These are phyloP conservation scores for Cynodonichthys magdalenae DNA, from an alignment of 2,797 vertebrate genomes.

Conservation along the genomic window DNA sequence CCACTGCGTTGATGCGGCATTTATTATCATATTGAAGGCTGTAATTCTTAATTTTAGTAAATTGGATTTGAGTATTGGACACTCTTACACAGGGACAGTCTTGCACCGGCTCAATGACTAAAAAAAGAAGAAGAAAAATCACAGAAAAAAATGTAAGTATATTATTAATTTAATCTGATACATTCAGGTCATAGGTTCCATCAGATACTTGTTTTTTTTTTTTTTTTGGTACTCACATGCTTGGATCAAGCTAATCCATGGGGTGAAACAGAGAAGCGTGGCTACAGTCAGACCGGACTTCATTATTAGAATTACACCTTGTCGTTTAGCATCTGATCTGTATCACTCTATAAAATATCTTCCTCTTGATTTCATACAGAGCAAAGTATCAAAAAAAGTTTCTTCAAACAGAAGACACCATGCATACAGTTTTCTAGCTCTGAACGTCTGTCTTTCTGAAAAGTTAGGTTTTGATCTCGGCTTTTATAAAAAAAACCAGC, in stretches of 20 bases:
- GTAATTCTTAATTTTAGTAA: background rate
- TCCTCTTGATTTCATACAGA: background rate
- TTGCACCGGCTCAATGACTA: background rate
- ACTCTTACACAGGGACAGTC: slow-evolving; percentile 2
- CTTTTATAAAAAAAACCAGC: slow-evolving; percentile 32
- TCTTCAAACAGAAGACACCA: background rate
- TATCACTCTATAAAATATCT: background rate
- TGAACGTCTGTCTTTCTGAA: slow-evolving; percentile 15
- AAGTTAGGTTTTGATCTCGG: background rate
- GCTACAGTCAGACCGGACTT: slow-evolving; percentile 13
- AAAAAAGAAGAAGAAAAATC: slow-evolving; percentile 15
- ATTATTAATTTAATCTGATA: background rate
- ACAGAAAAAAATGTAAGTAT: too few species aligned
- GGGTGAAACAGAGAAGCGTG: slow-evolving; percentile 44
- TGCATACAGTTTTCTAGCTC: background rate
- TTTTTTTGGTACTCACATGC: slow-evolving; percentile 60
- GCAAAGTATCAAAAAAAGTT: background rate
- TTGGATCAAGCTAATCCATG: slow-evolving; percentile 31
- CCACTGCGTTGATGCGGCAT: background rate
- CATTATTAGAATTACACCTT: slow-evolving; percentile 49
- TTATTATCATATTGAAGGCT: background rate
- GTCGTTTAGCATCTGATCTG: slow-evolving; percentile 2
- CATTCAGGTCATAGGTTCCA: background rate
- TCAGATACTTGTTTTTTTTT: rapidly evolving
- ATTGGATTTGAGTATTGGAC: rapidly evolving